These are phyloP conservation scores for Dicrurus megarhynchus DNA, from an alignment of 2,113 vertebrate genomes.

Conservation along the genomic window DNA sequence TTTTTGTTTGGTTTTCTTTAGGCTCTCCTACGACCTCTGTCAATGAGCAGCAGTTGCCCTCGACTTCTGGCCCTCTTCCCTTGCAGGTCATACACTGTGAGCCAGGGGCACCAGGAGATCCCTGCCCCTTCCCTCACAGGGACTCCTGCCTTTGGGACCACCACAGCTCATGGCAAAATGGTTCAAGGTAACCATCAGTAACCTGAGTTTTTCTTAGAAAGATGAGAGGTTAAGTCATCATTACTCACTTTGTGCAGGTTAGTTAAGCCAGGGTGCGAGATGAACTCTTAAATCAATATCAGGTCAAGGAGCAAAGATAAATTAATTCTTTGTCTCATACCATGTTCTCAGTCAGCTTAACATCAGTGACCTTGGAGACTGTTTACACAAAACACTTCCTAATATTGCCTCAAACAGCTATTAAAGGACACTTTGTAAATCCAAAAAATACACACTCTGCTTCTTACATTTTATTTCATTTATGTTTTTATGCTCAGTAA, in stretches of 20 bases:
- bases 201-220: background rate
- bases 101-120: background rate
- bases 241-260: background rate
- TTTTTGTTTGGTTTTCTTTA: background rate
- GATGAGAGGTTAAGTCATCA: background rate
- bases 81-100: background rate
- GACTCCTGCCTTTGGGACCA: background rate
- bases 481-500: background rate
- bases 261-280: background rate
- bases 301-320: constrained; percentile 9
- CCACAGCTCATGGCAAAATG: background rate
- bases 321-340: background rate
- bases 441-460: background rate
- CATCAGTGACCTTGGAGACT: constrained; percentile 50
- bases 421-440: constrained; percentile 2
- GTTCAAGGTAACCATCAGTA: background rate
- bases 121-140: background rate
- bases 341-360: constrained; percentile 9
- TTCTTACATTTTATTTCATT: background rate
- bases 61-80: background rate
- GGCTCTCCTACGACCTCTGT: background rate
- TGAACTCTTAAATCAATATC: background rate
- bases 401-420: constrained; percentile 46
- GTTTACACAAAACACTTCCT: constrained; percentile 55
- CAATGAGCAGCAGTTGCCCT: background rate